Conservation (phyloP, 1,140 invertebrate species). For the Tetramorium parvispinum region DNA sequence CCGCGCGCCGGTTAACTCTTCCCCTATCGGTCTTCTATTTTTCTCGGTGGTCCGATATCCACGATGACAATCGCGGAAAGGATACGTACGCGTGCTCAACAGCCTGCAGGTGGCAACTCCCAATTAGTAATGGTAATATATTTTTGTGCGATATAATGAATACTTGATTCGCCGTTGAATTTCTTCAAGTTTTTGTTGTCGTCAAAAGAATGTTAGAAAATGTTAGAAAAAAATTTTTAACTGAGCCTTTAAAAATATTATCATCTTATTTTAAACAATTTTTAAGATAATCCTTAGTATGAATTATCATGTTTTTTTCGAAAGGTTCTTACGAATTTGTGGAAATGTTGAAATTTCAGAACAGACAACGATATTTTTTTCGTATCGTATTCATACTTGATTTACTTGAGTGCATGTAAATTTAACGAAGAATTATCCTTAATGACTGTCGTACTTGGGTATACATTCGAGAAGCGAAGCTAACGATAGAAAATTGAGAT, state of each 20-base stretch:
- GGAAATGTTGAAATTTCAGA: background rate
- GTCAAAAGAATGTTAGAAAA: no score
- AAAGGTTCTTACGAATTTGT: background rate
- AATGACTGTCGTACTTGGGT: background rate
- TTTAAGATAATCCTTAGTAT: background rate
- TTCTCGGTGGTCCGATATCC: constrained; percentile 13
- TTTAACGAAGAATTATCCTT: background rate
- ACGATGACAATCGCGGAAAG: constrained; percentile 34
- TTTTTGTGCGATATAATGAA: background rate
- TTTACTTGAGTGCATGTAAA: background rate
- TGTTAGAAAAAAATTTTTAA: background rate
- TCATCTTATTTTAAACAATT: background rate
- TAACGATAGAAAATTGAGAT: background rate
- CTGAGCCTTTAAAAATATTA: background rate
- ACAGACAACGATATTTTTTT: background rate
- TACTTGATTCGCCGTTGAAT: background rate
- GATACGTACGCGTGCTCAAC: background rate
- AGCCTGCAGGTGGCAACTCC: background rate
- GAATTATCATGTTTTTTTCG: background rate
- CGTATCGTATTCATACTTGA: background rate
- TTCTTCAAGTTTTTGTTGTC: background rate
- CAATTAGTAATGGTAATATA: background rate
- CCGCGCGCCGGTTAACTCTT: constrained; percentile 35
- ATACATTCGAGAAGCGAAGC: background rate
- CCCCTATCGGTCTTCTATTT: constrained; percentile 27